Base-by-base conservation (phyloP, 2,797 vertebrate species). In the Orientallactaga sibirica region DNA sequence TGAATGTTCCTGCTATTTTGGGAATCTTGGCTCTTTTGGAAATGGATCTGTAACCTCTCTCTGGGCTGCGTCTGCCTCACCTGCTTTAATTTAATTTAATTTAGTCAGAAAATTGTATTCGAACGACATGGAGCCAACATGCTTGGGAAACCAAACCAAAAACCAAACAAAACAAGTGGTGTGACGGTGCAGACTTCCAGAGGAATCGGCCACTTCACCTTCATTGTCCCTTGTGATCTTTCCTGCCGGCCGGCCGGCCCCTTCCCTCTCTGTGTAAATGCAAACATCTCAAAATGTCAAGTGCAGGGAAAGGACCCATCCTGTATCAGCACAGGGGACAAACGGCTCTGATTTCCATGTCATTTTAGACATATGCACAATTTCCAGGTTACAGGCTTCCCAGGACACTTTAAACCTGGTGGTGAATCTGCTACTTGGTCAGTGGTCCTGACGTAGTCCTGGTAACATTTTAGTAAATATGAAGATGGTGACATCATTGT, bases 61-160 rank as follows among this genome's bases (percentile, higher is more conserved):
- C 88, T 0, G 25, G 78, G 19, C 86, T 55, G 27, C 1, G 1
- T 52, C 37, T 48, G 41, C 41, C n/a, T 33, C 29, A 55, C 41
- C 24, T 37, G 55, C 55, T 58, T 58, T 58, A 58, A 58, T 58
- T 58, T 25, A 93, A 61, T 91, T 86, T 93, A 93, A 90, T 93
- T 88, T 73, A 73, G 95, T 85, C 91, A 68, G 86, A 82, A 95
- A 93, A 41, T 85, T 4, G 97, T 80, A 88, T 82, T 94, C 64
- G 55, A 90, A 92, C 95, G 92, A 83, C 2, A 16, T 67, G n/a
- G 78, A 96, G 81, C 86, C 85, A 33, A 33, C 2, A 62, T 58
- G 61, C 78, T 93, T 25, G 33, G 48, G 79, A 75, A 88, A 79
- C 24, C 37, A n/a, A 89, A 75, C 62, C 62, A 71, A 61, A 86